Evolutionary conservation across 2,888 invertebrate genomes (phyloP).

Genomic region (Apomyelois bistriatella): DNA sequence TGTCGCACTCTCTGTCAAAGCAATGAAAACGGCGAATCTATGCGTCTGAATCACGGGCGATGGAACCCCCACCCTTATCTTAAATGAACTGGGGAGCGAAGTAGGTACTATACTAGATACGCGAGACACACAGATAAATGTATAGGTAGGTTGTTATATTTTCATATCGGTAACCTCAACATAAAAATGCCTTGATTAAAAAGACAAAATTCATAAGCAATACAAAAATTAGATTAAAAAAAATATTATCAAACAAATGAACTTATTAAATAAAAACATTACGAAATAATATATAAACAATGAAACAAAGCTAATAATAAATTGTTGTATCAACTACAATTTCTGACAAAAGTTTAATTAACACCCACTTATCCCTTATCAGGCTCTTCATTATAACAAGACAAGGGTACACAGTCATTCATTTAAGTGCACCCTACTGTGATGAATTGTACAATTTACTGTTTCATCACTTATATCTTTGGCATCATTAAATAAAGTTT

Average conservation of each 20-base stretch:
- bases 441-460: constrained; percentile 25
- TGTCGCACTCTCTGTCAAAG: constrained; percentile 61
- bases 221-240: no score
- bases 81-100: constrained; percentile 70
- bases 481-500: neutral
- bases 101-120: constrained; percentile 40
- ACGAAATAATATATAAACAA: neutral
- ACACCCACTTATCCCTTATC: constrained; percentile 28
- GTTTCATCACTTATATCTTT: constrained; percentile 22
- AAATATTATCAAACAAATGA: no score
- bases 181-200: neutral
- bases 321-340: constrained; percentile 16
- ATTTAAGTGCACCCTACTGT: constrained; percentile 27
- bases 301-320: constrained; percentile 8
- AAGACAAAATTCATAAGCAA: neutral
- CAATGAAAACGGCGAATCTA: constrained; percentile 75
- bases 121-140: neutral
- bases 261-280: neutral
- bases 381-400: constrained; percentile 30
- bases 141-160: neutral
- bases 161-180: neutral
- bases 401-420: constrained; percentile 34
- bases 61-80: constrained; percentile 62
- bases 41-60: constrained; percentile 70
- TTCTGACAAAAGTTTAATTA: constrained; percentile 18